Evolutionary conservation across 2,113 vertebrate genomes (phyloP).

Genomic region (Mesocricetus auratus): DNA sequence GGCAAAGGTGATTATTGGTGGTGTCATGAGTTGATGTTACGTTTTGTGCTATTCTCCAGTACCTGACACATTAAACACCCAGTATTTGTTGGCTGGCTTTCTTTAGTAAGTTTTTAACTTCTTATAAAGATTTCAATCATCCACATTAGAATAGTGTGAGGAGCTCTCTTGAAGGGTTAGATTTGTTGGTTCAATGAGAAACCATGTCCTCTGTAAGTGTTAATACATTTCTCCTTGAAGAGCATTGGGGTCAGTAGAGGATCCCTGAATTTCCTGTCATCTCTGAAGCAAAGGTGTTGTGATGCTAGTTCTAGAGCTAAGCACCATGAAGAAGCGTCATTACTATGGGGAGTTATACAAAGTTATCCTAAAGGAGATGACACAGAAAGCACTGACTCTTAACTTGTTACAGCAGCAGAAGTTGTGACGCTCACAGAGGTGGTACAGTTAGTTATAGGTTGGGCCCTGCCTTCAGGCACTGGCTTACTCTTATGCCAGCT

Average conservation of each 20-base stretch:
- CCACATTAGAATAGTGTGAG: constrained; percentile 35
- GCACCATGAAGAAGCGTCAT: not conserved
- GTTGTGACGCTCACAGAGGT: not conserved
- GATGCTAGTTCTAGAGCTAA: not conserved
- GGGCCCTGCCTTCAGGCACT: not conserved
- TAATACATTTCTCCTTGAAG: constrained; percentile 10
- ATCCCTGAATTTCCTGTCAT: not conserved
- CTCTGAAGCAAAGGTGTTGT: not conserved
- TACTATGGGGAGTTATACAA: not conserved
- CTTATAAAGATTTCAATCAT: not conserved
- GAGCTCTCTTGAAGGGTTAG: not conserved
- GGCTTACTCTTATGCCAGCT: not conserved
- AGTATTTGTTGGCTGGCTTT: constrained; percentile 37
- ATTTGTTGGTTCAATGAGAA: constrained; percentile 13
- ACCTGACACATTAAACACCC: not conserved
- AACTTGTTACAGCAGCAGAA: not conserved
- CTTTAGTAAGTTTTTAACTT: constrained; percentile 33
- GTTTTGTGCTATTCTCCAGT: not conserved
- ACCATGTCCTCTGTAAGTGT: not conserved
- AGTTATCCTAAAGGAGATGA: constrained; percentile 36
- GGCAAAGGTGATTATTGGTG: not conserved
- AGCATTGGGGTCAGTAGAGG: not conserved
- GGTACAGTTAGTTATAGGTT: not conserved
- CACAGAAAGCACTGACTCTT: constrained; percentile 15
- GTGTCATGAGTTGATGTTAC: not conserved